These are phyloP conservation scores for Pseudomyrmex concolor DNA, from an alignment of 1,140 invertebrate species.

Conservation along the genomic window DNA sequence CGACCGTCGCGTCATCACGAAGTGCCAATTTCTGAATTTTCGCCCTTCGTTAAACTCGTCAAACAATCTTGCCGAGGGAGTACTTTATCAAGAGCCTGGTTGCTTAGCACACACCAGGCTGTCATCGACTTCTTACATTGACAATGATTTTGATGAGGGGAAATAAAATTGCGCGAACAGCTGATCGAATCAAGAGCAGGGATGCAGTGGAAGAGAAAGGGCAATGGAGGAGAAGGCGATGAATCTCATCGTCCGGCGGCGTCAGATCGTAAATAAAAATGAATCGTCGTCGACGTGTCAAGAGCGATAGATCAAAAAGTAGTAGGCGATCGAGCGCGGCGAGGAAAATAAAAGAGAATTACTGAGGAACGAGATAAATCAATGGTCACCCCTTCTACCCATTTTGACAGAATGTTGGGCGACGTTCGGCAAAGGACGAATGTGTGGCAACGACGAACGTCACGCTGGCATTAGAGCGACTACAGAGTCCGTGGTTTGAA, in stretches of 20 bases:
- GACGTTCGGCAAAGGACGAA: slow-evolving; percentile 13
- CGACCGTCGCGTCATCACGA: neutral
- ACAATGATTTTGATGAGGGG: slow-evolving; percentile 28
- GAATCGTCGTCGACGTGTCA: slow-evolving; percentile 69
- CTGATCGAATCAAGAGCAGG: slow-evolving; percentile 44
- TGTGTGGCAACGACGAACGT: slow-evolving; percentile 32
- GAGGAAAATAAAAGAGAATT: slow-evolving; percentile 80
- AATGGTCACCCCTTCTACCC: slow-evolving; percentile 37
- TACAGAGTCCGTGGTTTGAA: slow-evolving; percentile 70
- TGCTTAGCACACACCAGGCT: slow-evolving; percentile 7
- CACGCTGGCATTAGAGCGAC: slow-evolving; percentile 59
- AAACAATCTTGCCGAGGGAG: slow-evolving; percentile 27
- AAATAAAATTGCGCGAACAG: slow-evolving; percentile 49
- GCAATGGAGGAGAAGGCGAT: slow-evolving; percentile 19
- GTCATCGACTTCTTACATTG: slow-evolving; percentile 1
- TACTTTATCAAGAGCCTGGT: slow-evolving; percentile 38
- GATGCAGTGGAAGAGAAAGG: neutral
- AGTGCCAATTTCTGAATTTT: slow-evolving; percentile 30
- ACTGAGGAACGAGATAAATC: slow-evolving; percentile 80
- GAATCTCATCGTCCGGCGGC: slow-evolving; percentile 57
- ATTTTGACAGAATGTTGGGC: neutral
- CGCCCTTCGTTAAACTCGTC: slow-evolving; percentile 44
- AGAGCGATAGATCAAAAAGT: slow-evolving; percentile 77
- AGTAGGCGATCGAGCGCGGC: slow-evolving; percentile 51
- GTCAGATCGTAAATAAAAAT: slow-evolving; percentile 79